These are phyloP conservation scores for Miltochrista miniata DNA, from an alignment of 2,888 invertebrate genomes.

Conservation along the genomic window DNA sequence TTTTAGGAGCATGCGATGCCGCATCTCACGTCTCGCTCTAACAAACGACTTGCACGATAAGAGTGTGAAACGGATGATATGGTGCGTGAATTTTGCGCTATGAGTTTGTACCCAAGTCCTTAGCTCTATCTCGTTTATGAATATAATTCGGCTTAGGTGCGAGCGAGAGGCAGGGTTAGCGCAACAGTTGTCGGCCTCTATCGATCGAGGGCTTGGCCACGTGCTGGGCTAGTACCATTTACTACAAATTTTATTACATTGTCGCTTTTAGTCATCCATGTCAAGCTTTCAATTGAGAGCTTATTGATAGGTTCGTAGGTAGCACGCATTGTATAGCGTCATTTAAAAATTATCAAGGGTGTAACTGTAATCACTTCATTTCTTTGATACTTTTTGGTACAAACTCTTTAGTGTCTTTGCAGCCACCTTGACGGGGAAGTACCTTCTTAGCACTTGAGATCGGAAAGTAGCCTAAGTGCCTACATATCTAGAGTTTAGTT, in stretches of 20 bases:
- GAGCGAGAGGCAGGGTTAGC: slow-evolving; percentile 53
- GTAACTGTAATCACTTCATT: slow-evolving; percentile 60
- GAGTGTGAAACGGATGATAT: slow-evolving; percentile 47
- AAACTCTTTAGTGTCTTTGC: too few relatives aligned
- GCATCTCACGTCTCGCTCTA: slow-evolving; percentile 63
- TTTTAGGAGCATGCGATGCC: slow-evolving; percentile 75
- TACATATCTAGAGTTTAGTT: too few relatives aligned
- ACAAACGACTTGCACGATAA: slow-evolving; percentile 20
- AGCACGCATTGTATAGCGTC: slow-evolving; percentile 30
- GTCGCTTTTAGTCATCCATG: slow-evolving; percentile 40
- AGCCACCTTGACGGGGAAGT: too few relatives aligned
- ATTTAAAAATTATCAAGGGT: slow-evolving; percentile 16
- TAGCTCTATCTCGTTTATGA: slow-evolving; percentile 45
- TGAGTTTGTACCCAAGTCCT: slow-evolving; percentile 63
- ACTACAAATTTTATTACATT: slow-evolving; percentile 38
- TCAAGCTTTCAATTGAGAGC: slow-evolving; percentile 14
- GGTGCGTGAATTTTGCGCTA: slow-evolving; percentile 76
- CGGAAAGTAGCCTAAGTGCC: too few relatives aligned
- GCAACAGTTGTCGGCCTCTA: slow-evolving; percentile 80
- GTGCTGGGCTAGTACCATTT: slow-evolving; percentile 59
- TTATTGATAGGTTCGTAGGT: slow-evolving; percentile 12
- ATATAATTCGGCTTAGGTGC: slow-evolving; percentile 18
- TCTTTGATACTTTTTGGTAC: slow-evolving; percentile 26
- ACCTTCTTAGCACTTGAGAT: too few relatives aligned
- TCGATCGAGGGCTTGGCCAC: slow-evolving; percentile 69